Conservation (phyloP, 2,797 vertebrate genomes). For the Thripadectes ignobilis region DNA sequence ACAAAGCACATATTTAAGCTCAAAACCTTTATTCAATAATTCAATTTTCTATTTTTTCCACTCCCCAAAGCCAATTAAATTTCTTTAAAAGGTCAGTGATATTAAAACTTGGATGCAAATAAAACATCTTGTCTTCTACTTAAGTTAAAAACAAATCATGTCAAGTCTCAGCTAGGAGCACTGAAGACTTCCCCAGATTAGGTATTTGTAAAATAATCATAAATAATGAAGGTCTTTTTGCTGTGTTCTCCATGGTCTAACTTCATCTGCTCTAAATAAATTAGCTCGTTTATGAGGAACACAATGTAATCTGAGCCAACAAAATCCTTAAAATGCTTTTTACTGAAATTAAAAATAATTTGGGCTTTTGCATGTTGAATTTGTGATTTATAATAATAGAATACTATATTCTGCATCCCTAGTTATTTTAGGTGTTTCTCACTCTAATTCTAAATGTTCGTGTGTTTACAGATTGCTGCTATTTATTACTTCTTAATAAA, state of each 20-base stretch:
- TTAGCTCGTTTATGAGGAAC: neutral
- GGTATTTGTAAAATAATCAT: neutral
- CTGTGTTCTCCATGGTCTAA: neutral
- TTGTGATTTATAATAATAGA: neutral
- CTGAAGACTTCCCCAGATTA: neutral
- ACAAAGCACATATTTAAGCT: neutral
- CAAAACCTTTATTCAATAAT: neutral
- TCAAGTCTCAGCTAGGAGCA: neutral
- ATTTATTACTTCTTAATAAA: neutral
- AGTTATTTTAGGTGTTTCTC: neutral
- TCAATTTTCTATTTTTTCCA: neutral
- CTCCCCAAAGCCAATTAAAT: neutral
- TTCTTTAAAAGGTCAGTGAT: neutral
- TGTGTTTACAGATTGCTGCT: neutral
- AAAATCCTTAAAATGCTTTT: neutral
- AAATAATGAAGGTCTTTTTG: neutral
- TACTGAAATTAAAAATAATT: neutral
- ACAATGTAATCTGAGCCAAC: neutral
- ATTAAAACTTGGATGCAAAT: neutral
- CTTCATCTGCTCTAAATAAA: neutral
- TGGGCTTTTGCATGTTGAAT: neutral
- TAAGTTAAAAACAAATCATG: neutral
- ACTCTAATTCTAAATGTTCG: neutral
- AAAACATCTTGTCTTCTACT: neutral
- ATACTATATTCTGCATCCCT: neutral